These are phyloP conservation scores for Carpatolechia fugitivella DNA, from an alignment of 2,888 invertebrate species.

Conservation along the genomic window DNA sequence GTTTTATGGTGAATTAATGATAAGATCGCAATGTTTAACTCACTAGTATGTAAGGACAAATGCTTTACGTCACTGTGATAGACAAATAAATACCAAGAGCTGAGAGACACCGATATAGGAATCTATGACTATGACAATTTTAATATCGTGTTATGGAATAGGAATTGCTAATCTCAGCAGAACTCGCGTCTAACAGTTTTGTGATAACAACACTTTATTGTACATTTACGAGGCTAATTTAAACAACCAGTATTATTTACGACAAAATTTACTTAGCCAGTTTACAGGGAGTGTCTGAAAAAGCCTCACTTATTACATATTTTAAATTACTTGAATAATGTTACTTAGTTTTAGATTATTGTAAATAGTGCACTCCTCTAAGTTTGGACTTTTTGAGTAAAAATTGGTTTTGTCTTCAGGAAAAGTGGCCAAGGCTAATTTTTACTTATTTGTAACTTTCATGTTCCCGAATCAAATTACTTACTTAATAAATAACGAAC, in stretches of 20 bases:
- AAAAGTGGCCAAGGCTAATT: too few species aligned
- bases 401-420: too few species aligned
- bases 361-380: not conserved
- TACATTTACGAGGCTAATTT: not conserved
- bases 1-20: constrained; percentile 73
- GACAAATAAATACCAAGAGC: constrained; percentile 50
- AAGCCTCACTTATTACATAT: not conserved
- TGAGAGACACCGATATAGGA: not conserved
- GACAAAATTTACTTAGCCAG: not conserved
- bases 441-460: too few species aligned
- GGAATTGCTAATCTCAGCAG: constrained; percentile 47
- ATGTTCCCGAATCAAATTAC: too few species aligned
- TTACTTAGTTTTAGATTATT: constrained; percentile 1
- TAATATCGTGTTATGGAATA: constrained; percentile 38
- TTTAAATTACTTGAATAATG: constrained; percentile 4
- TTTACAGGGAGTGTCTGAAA: constrained; percentile 1
- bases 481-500: too few species aligned
- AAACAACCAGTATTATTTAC: constrained; percentile 3
- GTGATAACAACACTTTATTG: constrained; percentile 18
- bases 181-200: constrained; percentile 44
- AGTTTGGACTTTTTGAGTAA: too few species aligned
- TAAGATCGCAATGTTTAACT: constrained; percentile 74
- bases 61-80: constrained; percentile 78
- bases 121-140: too few species aligned
- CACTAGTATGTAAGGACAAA: constrained; percentile 78